Percentiles rank a stretch among this genome's conserved stretches.
phyloP scores from a whole-genome alignment of 1,140 invertebrate species.

The Drosophila baimaii region DNA sequence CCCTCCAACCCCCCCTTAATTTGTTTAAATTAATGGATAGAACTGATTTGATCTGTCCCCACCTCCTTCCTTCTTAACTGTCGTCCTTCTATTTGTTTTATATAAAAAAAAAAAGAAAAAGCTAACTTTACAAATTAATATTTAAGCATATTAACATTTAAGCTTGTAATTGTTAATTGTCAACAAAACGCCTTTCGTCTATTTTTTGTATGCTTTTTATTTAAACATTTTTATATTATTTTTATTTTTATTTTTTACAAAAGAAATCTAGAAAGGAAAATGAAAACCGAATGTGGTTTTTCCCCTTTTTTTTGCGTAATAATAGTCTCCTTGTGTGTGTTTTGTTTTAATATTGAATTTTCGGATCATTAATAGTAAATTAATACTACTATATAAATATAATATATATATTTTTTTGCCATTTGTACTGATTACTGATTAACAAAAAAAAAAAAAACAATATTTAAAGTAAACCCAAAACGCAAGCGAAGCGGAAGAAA shows the following conservation, averaged over 20 bases:
- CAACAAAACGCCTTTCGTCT: conserved; percentile 18
- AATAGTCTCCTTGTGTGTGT: conserved; percentile 27
- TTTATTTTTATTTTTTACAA: conserved; percentile 7
- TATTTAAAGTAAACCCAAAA: conserved; percentile 32
- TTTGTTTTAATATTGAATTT: conserved; percentile 40
- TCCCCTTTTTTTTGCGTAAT: not conserved
- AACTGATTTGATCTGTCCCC: not conserved
- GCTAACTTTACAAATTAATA: conserved; percentile 71
- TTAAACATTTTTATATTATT: conserved; percentile 7
- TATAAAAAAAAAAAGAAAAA: conserved; percentile 17
- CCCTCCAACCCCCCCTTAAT: not conserved
- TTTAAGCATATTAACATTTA: conserved; percentile 80
- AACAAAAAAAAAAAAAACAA: conserved; percentile 35
- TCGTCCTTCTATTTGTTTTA: conserved; percentile 35
- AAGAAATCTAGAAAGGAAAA: conserved; percentile 13
- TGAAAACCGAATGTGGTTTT: conserved; percentile 3
- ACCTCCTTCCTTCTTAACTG: not conserved
- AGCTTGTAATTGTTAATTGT: conserved; percentile 70
- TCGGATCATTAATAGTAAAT: conserved; percentile 55
- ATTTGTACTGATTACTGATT: conserved; percentile 82
- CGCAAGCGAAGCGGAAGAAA: not conserved
- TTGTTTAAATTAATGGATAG: not conserved
- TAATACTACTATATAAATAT: conserved; percentile 59
- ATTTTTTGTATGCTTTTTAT: conserved; percentile 28
- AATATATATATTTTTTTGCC: conserved; percentile 59